Conservation (phyloP, 1,140 invertebrate genomes). For the Drosophila sulfurigaster region DNA sequence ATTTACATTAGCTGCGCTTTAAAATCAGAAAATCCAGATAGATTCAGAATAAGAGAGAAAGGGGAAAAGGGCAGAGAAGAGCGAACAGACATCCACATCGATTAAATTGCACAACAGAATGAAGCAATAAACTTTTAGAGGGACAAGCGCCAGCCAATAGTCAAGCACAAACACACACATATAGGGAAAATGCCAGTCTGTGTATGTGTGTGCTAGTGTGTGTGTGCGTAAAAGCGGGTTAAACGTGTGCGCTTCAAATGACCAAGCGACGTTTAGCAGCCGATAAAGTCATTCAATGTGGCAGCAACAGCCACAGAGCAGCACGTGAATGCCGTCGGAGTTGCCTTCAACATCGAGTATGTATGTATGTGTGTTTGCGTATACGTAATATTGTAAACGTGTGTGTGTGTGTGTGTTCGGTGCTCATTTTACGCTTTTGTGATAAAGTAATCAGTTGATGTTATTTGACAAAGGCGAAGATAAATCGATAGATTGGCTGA, state of each 20-base stretch:
- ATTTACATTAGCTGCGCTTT: slow-evolving; percentile 80
- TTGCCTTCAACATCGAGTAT: slow-evolving; percentile 14
- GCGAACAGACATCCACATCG: slow-evolving; percentile 52
- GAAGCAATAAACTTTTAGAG: slow-evolving; percentile 83
- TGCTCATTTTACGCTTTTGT: slow-evolving; percentile 79
- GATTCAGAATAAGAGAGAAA: neutral
- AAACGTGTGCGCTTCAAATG: slow-evolving; percentile 82
- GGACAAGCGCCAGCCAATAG: slow-evolving; percentile 59
- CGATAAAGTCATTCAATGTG: slow-evolving; percentile 81
- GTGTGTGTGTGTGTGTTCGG: slow-evolving; percentile 33
- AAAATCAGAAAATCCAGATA: slow-evolving; percentile 57
- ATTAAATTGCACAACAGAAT: slow-evolving; percentile 83
- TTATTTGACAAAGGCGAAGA: slow-evolving; percentile 61
- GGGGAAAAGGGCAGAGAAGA: neutral
- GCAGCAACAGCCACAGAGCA: slow-evolving; percentile 41
- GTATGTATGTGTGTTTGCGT: neutral
- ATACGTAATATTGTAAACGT: neutral
- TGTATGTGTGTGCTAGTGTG: slow-evolving; percentile 38
- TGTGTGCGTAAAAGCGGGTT: slow-evolving; percentile 77
- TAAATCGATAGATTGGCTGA: slow-evolving; percentile 64
- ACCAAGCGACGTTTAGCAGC: slow-evolving; percentile 81
- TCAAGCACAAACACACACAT: slow-evolving; percentile 32
- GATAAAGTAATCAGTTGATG: slow-evolving; percentile 83
- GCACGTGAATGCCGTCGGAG: slow-evolving; percentile 66
- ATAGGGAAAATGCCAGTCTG: slow-evolving; percentile 44